Base-by-base conservation (phyloP, 2,113 vertebrate species). In the Dromaius novaehollandiae region DNA sequence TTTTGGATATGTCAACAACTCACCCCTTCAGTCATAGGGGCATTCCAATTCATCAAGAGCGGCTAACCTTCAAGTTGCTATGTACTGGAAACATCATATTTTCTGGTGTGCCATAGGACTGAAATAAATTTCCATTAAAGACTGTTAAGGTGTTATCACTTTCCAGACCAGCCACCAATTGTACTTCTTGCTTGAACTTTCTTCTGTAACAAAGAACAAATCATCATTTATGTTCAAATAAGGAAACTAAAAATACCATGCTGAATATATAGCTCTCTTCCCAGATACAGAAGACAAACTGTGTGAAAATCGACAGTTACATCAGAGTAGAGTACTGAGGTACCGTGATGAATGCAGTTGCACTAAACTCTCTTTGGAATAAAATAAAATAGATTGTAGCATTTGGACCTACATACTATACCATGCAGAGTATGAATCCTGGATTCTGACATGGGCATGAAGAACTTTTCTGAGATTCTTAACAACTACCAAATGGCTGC, bases 101-200 rank as follows among this genome's bases (percentile, higher is more conserved):
- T 95, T 36, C 22, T 88, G 26, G 17, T 25, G 13, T 83, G 88
- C 36, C 1, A 0, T 77, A 48, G 55, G 55, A 48, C 56, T 88
- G 86, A 93, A 86, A 86, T 93, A 11, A 88, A 78, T 88, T 90
- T 95, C 60, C 34, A 58, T 90, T 93, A 53, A 91, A 68, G 55
- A 81, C 22, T 82, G 0, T 74, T 88, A 86, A 0, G 6, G 80
- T 90, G 50, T 93, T 95, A 82, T 5, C 82, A 12, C 88, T 93
- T 92, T 75, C 48, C 76, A 95, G 86, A 92, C 34, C 88, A 81
- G 76, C 83, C 93, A 83, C 92, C 82, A 95, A 90, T 73, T 81
- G 44, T 18, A 58, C 40, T 86, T 89, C 82, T 82, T 93, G 68
- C 68, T 96, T 96, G 90, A 80, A 88, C 53, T 88, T 93, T 90